Evolutionary conservation across 2,888 invertebrate species (phyloP), one percentile per base, ranked within the genome.

Genomic region (Doris montereyensis): DNA sequence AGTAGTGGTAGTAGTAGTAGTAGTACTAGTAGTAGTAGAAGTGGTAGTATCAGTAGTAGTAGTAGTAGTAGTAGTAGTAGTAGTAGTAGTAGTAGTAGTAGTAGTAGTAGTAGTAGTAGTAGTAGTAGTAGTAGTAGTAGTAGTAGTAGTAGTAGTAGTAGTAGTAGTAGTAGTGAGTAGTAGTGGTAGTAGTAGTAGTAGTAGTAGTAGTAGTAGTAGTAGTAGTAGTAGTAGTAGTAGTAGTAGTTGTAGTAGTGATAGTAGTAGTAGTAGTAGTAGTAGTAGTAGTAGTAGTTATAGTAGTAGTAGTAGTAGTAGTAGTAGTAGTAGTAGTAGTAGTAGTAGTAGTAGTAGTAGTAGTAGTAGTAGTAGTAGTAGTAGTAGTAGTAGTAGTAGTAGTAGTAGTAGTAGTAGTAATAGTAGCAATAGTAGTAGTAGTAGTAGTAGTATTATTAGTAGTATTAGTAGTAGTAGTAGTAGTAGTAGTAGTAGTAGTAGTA

Each of bases 101-200:
- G 65, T 62, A 62, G 65, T 62, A 62, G 65, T 62, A 62, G 65
- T 62, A 62, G 65, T 62, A 62, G 65, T 62, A 62, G 65, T 62
- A 62, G 65, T 62, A 62, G 65, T 62, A 62, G 65, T 62, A 62
- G 65, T 62, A 62, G 65, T 62, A 62, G 65, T 62, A 62, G 65
- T 62, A 62, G 65, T 62, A 62, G 65, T 62, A 62, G 65, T 62
- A 62, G 24, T 62, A 62, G 65, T 62, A 21, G 65, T 62, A 62
- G 65, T n/a, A n/a, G n/a, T n/a, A n/a, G n/a, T n/a, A n/a, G n/a
- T n/a, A n/a, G n/a, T n/a, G n/a, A n/a, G n/a, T 62, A 62, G 65
- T 62, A 21, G 65, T 62, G 21, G 65, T 62, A 21, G 65, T 62
- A 21, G 65, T 62, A 21, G 65, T 62, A 21, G 65, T 17, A 21